Base-by-base conservation (phyloP, 2,113 vertebrate species). In the Odocoileus virginianus region DNA sequence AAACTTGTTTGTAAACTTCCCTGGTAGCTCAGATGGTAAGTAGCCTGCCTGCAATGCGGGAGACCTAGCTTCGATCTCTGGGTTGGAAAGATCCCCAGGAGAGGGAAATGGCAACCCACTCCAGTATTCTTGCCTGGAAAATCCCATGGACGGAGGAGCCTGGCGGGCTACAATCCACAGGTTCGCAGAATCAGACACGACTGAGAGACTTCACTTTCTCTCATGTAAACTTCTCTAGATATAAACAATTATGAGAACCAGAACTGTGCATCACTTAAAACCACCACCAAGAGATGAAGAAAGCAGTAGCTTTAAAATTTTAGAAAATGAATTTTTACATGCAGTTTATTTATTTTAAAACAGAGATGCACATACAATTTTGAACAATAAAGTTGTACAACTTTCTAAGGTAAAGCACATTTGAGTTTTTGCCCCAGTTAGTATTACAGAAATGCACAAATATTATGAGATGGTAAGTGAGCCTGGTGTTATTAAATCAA, bases 361-460 rank as follows among this genome's bases (percentile, higher is more conserved):
- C 10, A 91, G 50, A 71, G 16, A 89, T 52, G 19, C 8, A 90
- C 33, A 14, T 47, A 1, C 15, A 84, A 33, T 86, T 94, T 61
- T 60, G 94, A 92, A 90, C 8, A 76, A 27, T 25, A 61, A 40
- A 7, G 6, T 89, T 30, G 4, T 61, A 91, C 89, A 74, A 25
- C 76, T 94, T 57, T 97, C 82, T 74, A 60, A 83, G 13, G 45
- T 57, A 33, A 92, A 74, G 27, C 4, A 47, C 16, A 45, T 55
- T 60, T 23, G 33, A 54, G 33, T 3, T 58, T 88, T 27, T 13
- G 19, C 16, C 7, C 6, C 61, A 9, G 33, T 3, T 92, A 30
- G 33, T 89, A 52, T n/a, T 64, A 60, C 0, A 50, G 40, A 89
- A 47, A 45, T 86, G 5, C 23, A 83, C 30, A 78, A 54, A 87